Evolutionary conservation across 35 echinoderm and acorn worm genomes (phyloP), one percentile per base, ranked within the genome.

Genomic region (Anneissia japonica): DNA sequence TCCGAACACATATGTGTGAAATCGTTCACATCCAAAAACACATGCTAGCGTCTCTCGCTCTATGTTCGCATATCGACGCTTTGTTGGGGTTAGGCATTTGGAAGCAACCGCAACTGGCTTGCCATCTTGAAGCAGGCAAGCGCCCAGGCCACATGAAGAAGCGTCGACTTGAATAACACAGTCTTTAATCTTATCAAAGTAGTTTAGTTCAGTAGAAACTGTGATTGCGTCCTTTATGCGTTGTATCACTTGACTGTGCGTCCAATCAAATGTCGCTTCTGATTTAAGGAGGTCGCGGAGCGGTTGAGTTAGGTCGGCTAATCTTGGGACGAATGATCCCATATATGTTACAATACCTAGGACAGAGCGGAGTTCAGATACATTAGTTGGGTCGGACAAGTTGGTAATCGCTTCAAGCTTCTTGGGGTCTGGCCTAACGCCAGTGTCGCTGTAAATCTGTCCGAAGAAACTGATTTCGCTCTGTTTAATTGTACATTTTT

Each of bases 391-490:
- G 31, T 37, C 16, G 72, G 23, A 7, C 79, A 84, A 21, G 35
- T 73, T 51, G 30, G 79, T 72, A 35, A 89, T 85, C 28, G 38
- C 86, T 26, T 29, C 46, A 23, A 88, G 37, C 33, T 89, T 78
- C 16, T 41, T 26, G 13, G 86, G 91, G 35, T 93, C 91, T 31
- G 91, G 85, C 33, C 77, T 86, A 0, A 84, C 51, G 19, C 90
- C 90, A 28, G 74, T 3, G 31, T 76, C 38, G 32, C 82, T 79
- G 46, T 87, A 82, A 26, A 92, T 31, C 38, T 88, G 37, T 7
- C 86, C 91, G 30, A 88, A 89, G 83, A 89, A 93, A 23, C 32
- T 80, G 4, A 88, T 80, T 34, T 64, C 55, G 31, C 9, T 36
- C 28, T 30, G 74, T 46, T 84, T 90, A 12, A 90, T 84, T 11